Percentiles rank a stretch among this genome's conserved stretches.
These are phyloP conservation scores for Euwallacea similis DNA, from an alignment of 1,140 invertebrate genomes.

Conservation along the genomic window DNA sequence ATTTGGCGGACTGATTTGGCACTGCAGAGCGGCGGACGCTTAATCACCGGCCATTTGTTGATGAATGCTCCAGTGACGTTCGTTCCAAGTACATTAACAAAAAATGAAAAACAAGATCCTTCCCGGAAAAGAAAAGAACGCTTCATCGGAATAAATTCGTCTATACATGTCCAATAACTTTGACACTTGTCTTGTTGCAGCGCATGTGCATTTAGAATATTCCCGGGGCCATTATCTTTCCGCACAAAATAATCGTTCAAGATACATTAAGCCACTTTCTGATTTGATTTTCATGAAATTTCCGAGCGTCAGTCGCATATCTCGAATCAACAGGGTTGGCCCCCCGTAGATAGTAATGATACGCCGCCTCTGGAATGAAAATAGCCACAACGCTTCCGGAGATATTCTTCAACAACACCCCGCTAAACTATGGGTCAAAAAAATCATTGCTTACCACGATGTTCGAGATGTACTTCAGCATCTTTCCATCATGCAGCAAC, in stretches of 20 bases:
- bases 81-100: background rate
- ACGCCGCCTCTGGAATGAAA: conserved; percentile 85
- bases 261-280: conserved; percentile 65
- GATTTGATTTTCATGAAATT: conserved; percentile 68
- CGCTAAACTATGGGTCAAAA: conserved; percentile 91
- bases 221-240: too few relatives aligned
- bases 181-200: too few relatives aligned
- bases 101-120: too few relatives aligned
- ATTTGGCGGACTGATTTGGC: conserved; percentile 66
- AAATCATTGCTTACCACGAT: conserved; percentile 92
- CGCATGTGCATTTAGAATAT: too few relatives aligned
- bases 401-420: conserved; percentile 76
- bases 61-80: conserved; percentile 4
- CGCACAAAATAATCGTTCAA: background rate
- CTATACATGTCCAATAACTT: background rate
- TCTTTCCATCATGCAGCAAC: conserved; percentile 78
- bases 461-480: conserved; percentile 71
- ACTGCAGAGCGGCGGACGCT: conserved; percentile 49
- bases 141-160: background rate
- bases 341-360: conserved; percentile 89
- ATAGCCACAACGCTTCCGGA: conserved; percentile 71
- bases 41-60: conserved; percentile 49
- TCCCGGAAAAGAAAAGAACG: too few relatives aligned
- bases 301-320: conserved; percentile 69
- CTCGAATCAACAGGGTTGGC: conserved; percentile 71